phyloP scores from a whole-genome alignment of 1,140 invertebrate genomes.

The Ctenoplectra terminalis region DNA sequence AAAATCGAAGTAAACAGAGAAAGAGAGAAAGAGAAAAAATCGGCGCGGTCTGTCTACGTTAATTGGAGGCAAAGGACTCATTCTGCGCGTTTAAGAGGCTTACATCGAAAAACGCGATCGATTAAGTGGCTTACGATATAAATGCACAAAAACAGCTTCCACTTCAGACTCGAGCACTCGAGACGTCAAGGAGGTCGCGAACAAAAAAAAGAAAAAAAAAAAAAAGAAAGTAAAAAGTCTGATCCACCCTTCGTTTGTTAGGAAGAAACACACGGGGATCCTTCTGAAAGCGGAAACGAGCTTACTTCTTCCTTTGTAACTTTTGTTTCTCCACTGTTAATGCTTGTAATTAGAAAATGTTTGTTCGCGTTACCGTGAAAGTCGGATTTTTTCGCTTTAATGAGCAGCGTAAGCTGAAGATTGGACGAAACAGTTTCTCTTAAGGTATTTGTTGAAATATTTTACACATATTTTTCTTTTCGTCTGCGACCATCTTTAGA shows the following conservation, averaged over 20 bases:
- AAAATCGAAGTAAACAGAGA: not conserved
- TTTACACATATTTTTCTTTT: no score
- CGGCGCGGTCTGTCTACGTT: constrained; percentile 26
- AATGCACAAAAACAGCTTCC: constrained; percentile 42
- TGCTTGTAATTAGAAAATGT: not conserved
- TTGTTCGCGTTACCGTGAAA: not conserved
- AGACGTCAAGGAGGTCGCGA: constrained; percentile 33
- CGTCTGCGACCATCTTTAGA: no score
- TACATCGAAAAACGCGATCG: constrained; percentile 57
- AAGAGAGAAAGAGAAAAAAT: no score
- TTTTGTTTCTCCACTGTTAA: not conserved
- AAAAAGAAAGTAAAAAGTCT: no score
- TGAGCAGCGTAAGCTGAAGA: no score
- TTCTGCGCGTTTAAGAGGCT: constrained; percentile 55
- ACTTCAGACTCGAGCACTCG: constrained; percentile 5
- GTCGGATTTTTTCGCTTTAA: not conserved
- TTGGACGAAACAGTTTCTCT: no score
- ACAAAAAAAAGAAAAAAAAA: no score
- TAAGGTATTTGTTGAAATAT: no score
- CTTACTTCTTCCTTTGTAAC: not conserved
- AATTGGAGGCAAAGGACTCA: constrained; percentile 55
- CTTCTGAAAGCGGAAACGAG: not conserved
- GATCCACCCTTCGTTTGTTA: constrained; percentile 8
- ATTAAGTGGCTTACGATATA: constrained; percentile 57
- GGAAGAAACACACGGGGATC: not conserved